phyloP scores from a whole-genome alignment of 2,113 vertebrate species.

The Rhinichthys klamathensis region DNA sequence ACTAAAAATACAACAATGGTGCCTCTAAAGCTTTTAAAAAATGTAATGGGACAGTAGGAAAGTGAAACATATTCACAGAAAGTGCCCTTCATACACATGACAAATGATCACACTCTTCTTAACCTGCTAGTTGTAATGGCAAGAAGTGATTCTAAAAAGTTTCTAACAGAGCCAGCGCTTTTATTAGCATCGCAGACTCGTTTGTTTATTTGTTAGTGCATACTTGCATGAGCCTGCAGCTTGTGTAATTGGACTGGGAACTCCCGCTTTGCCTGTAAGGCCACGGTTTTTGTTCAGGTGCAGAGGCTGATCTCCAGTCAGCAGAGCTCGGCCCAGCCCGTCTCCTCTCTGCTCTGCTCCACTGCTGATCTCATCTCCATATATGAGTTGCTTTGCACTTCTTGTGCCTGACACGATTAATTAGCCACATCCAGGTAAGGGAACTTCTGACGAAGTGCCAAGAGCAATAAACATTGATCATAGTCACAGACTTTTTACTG shows the following conservation, averaged over 20 bases:
- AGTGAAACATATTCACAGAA: background rate
- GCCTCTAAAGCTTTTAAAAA: background rate
- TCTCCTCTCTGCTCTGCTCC: conserved; percentile 57
- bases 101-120: background rate
- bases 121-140: background rate
- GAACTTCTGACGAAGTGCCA: conserved; percentile 82
- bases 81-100: background rate
- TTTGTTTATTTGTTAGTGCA: conserved; percentile 73
- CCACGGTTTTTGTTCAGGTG: conserved; percentile 62
- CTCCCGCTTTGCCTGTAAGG: conserved; percentile 79
- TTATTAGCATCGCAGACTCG: conserved; percentile 71
- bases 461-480: conserved; percentile 81
- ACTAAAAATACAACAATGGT: background rate
- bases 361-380: conserved; percentile 74
- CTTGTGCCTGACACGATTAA: conserved; percentile 76
- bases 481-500: conserved; percentile 55
- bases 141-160: conserved; percentile 53
- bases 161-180: conserved; percentile 62
- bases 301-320: conserved; percentile 28
- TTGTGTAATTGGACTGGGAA: conserved; percentile 79
- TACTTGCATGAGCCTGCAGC: conserved; percentile 72
- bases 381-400: conserved; percentile 69
- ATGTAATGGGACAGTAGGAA: background rate
- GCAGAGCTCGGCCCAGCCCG: conserved; percentile 6
- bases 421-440: conserved; percentile 81